Evolutionary conservation across 2,797 vertebrate genomes (phyloP).

Genomic region (Gambusia yucatana): DNA sequence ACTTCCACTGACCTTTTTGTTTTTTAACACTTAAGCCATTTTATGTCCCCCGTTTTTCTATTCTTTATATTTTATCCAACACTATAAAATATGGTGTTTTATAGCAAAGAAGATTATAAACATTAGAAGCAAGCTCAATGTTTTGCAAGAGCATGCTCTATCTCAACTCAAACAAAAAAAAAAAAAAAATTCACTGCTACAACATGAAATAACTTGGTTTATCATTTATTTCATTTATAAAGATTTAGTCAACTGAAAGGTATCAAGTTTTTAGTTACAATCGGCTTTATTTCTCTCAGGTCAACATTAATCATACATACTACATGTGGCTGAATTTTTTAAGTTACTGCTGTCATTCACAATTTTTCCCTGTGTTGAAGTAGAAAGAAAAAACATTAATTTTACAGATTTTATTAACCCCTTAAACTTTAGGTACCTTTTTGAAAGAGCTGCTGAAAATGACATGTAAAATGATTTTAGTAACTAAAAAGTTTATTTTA

Average conservation of each 20-base stretch:
- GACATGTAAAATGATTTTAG: too few relatives aligned
- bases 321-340: neutral
- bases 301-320: neutral
- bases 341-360: neutral
- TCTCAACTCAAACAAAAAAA: neutral
- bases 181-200: neutral
- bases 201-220: neutral
- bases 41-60: neutral
- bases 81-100: too few relatives aligned
- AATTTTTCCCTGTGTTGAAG: neutral
- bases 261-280: neutral
- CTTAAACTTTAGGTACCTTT: too few relatives aligned
- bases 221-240: neutral
- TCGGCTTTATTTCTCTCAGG: neutral
- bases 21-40: neutral
- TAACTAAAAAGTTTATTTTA: too few relatives aligned
- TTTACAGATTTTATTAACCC: neutral
- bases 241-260: neutral
- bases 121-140: slow-evolving; percentile 3
- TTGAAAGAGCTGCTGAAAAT: too few relatives aligned
- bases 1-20: neutral
- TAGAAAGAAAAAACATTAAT: neutral
- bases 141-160: neutral
- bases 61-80: slow-evolving; percentile 4
- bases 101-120: slow-evolving; percentile 36